These are phyloP conservation scores for Leptodirus hochenwartii DNA, from an alignment of 2,888 invertebrate genomes.

Conservation along the genomic window DNA sequence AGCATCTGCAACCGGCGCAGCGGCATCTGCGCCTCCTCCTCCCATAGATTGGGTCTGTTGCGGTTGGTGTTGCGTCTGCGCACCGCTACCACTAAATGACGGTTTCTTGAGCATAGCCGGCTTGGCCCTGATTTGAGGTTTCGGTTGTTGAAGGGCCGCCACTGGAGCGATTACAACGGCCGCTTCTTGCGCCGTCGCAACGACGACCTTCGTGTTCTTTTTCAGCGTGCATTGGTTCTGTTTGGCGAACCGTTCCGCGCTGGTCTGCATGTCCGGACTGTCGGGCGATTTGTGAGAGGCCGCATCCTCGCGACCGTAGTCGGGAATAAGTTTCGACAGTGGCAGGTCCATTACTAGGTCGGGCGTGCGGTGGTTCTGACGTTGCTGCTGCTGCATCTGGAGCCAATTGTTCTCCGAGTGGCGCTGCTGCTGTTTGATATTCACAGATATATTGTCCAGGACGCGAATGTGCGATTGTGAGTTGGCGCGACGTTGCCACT, in stretches of 20 bases:
- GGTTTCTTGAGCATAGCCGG: slow-evolving; percentile 62
- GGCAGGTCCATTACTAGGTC: slow-evolving; percentile 74
- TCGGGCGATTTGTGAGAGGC: slow-evolving; percentile 26
- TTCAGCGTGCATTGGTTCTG: slow-evolving; percentile 63
- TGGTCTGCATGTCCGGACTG: slow-evolving; percentile 49
- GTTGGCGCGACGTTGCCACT: slow-evolving; percentile 41
- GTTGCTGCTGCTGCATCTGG: slow-evolving; percentile 13
- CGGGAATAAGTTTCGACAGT: no score
- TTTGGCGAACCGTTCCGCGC: slow-evolving; percentile 60
- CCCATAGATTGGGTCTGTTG: no score
- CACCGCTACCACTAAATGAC: no score
- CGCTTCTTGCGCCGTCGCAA: slow-evolving; percentile 18
- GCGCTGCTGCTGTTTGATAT: slow-evolving; percentile 21
- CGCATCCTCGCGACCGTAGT: slow-evolving; percentile 7
- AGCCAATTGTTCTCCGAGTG: slow-evolving; percentile 21
- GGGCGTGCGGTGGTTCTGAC: slow-evolving; percentile 47
- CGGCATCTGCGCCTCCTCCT: no score
- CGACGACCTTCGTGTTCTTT: slow-evolving; percentile 37
- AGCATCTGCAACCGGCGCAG: no score
- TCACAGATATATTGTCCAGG: slow-evolving; percentile 17
- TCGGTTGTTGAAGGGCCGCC: slow-evolving; percentile 29
- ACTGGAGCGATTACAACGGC: no score
- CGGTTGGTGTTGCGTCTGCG: no score
- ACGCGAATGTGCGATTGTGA: slow-evolving; percentile 29
- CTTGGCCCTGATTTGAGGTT: slow-evolving; percentile 62